Conservation (phyloP, 2,888 invertebrate species). For the Gibbula magus region DNA sequence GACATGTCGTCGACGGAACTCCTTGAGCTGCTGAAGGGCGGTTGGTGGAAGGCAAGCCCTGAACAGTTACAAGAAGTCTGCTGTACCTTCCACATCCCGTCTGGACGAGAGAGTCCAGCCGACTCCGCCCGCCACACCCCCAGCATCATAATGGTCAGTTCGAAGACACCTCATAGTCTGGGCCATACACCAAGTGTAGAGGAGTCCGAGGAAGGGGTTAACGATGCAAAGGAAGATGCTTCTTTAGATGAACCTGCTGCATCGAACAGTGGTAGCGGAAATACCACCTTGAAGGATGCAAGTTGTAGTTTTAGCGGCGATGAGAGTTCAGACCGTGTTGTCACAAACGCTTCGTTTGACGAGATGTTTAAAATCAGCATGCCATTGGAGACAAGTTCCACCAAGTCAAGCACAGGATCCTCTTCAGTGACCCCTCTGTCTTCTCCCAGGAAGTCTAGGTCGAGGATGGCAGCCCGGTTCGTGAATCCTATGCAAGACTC, state of each 20-base stretch:
- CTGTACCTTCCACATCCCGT: slow-evolving; percentile 18
- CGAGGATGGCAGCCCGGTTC: slow-evolving; percentile 66
- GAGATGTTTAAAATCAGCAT: slow-evolving; percentile 53
- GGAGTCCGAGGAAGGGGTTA: neutral
- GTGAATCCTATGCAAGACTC: slow-evolving; percentile 45
- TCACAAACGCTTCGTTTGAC: slow-evolving; percentile 51
- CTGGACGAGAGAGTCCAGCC: slow-evolving; percentile 23
- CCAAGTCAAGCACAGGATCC: slow-evolving; percentile 36
- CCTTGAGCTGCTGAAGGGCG: slow-evolving; percentile 42
- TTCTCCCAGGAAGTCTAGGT: slow-evolving; percentile 52
- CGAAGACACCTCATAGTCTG: neutral
- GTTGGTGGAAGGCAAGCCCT: slow-evolving; percentile 56
- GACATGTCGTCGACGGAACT: slow-evolving; percentile 4
- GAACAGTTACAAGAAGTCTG: slow-evolving; percentile 41
- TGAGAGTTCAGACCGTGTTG: slow-evolving; percentile 34
- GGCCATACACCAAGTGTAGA: slow-evolving; percentile 10
- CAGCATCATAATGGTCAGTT: too few relatives aligned
- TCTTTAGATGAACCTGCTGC: neutral
- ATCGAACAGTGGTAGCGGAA: neutral
- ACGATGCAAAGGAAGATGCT: neutral
- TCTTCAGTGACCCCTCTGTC: slow-evolving; percentile 37
- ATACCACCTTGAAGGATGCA: slow-evolving; percentile 8
- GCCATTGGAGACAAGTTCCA: slow-evolving; percentile 64
- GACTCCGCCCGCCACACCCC: neutral
- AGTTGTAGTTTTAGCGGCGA: slow-evolving; percentile 15